Percentiles rank a stretch among this genome's conserved stretches.
These are phyloP conservation scores for Tetranychus truncatus DNA, from an alignment of 2,888 invertebrate species.

Conservation along the genomic window DNA sequence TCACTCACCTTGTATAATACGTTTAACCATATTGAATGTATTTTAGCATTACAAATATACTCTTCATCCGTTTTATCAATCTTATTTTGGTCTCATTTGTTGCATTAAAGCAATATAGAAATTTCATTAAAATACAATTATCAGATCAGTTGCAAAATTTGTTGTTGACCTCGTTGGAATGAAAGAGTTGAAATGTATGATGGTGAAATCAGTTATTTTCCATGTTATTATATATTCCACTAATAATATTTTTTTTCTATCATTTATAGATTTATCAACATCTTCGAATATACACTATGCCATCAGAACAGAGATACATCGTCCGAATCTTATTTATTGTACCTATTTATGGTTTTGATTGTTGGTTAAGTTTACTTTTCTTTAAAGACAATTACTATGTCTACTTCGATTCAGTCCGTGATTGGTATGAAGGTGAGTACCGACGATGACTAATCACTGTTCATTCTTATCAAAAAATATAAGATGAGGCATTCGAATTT, in stretches of 20 bases:
- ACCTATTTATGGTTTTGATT: constrained; percentile 94
- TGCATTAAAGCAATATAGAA: too few species aligned
- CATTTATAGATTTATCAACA: constrained; percentile 80
- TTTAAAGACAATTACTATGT: constrained; percentile 93
- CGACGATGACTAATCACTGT: too few species aligned
- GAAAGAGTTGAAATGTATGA: too few species aligned
- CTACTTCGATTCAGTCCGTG: constrained; percentile 95
- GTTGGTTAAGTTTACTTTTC: constrained; percentile 92
- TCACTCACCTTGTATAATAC: too few species aligned
- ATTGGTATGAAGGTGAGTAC: constrained; percentile 85
- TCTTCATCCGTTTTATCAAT: too few species aligned
- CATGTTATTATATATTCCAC: neutral
- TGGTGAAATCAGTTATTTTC: neutral
- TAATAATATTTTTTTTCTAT: constrained; percentile 3
- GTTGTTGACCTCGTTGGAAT: too few species aligned
- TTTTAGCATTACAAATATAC: neutral
- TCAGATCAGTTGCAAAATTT: too few species aligned
- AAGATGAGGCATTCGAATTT: too few species aligned
- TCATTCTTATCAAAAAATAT: too few species aligned
- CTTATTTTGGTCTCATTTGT: too few species aligned
- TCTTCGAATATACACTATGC: constrained; percentile 94
- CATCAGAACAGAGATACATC: constrained; percentile 97
- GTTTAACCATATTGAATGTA: neutral
- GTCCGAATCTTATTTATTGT: constrained; percentile 96
- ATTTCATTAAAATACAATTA: too few species aligned